phyloP scores from a whole-genome alignment of 2,797 vertebrate species.

The Arctocebus calabarensis region DNA sequence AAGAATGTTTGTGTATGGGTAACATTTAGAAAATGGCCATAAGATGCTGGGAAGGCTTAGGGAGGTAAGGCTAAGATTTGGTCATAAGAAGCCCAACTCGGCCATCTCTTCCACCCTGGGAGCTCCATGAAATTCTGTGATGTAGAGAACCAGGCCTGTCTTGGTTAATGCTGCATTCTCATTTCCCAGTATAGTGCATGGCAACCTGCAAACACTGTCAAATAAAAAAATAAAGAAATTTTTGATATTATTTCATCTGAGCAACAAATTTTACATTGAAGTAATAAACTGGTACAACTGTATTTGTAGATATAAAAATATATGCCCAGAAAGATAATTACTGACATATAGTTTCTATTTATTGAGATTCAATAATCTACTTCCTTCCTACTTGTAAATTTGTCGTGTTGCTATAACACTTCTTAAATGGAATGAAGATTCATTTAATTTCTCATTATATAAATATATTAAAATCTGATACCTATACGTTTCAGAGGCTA shows the following conservation, averaged over 20 bases:
- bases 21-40: background rate
- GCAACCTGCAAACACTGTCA: background rate
- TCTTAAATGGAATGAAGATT: background rate
- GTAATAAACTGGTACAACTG: background rate
- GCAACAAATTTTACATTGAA: background rate
- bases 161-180: background rate
- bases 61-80: background rate
- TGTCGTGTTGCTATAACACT: background rate
- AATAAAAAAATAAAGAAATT: background rate
- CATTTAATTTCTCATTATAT: background rate
- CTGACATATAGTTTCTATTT: background rate
- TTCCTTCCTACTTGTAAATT: background rate
- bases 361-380: background rate
- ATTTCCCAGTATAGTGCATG: too few species aligned
- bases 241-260: background rate
- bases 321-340: background rate
- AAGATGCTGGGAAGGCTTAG: background rate
- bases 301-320: background rate
- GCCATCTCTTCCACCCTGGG: background rate
- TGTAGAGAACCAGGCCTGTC: background rate
- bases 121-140: too few species aligned
- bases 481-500: background rate
- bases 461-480: background rate
- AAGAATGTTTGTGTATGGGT: background rate
- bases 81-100: accelerated